Conservation (phyloP, 1,140 invertebrate species). For the Oryzaephilus surinamensis region DNA sequence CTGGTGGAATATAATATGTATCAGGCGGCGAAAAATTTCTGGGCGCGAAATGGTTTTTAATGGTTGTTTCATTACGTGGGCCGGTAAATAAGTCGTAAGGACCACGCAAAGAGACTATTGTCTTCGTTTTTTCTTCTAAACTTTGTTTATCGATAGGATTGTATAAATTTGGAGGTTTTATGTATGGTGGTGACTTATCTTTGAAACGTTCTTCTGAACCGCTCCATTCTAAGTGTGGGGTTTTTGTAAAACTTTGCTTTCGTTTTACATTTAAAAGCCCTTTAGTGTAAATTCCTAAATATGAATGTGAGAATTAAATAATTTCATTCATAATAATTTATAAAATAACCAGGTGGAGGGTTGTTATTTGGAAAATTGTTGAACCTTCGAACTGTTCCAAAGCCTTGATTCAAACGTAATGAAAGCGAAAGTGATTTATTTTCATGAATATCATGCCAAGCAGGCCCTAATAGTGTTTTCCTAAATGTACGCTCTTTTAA, state of each 20-base stretch:
- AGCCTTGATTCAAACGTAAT: slow-evolving; percentile 15
- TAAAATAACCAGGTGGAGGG: slow-evolving; percentile 20
- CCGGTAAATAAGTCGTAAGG: slow-evolving; percentile 33
- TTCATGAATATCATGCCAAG: slow-evolving; percentile 22
- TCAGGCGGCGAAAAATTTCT: slow-evolving; percentile 16
- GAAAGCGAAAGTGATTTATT: slow-evolving; percentile 10
- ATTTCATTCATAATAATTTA: slow-evolving; percentile 4
- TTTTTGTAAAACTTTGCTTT: slow-evolving; percentile 17
- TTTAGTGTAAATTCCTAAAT: slow-evolving; percentile 11
- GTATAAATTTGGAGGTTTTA: slow-evolving; percentile 22
- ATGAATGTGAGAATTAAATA: background rate
- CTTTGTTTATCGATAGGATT: slow-evolving; percentile 7
- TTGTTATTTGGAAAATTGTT: slow-evolving; percentile 3
- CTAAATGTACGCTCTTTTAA: slow-evolving; percentile 19
- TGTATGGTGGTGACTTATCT: slow-evolving; percentile 11
- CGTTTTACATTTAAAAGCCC: slow-evolving; percentile 5
- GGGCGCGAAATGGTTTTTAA: slow-evolving; percentile 30
- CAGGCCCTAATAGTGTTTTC: slow-evolving; percentile 24
- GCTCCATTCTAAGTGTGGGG: slow-evolving; percentile 25
- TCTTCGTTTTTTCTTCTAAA: slow-evolving; percentile 1
- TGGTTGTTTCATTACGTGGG: slow-evolving; percentile 25
- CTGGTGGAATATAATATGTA: slow-evolving; percentile 22
- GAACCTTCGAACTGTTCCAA: slow-evolving; percentile 19
- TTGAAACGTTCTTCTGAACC: slow-evolving; percentile 23
- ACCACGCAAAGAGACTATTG: slow-evolving; percentile 20